Evolutionary conservation across 2,113 vertebrate species (phyloP), one percentile per base, ranked within the genome.

Genomic region (Alosa alosa): DNA sequence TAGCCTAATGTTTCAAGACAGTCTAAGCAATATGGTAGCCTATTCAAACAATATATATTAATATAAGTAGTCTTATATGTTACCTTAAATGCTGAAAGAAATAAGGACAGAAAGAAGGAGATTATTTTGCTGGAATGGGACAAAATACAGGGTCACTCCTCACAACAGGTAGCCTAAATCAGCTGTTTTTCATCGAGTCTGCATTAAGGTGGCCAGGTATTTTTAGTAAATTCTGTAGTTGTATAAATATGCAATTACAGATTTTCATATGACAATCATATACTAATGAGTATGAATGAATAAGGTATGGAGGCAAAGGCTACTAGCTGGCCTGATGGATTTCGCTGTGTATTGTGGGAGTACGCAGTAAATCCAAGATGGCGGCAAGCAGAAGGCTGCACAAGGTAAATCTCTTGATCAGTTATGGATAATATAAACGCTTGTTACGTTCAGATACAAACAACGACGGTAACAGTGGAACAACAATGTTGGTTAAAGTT

Each of bases 311-410:
- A 60, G 20, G 18, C 55, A 60, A 22, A 18, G 18, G 5, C 20
- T 20, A 6, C 18, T 60, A 60, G 55, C 20, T 60, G 55, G 18
- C 55, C 31, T 78, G 25, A 78, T 36, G 72, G 72, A 39, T 78
- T 36, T 78, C 72, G 72, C 92, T 83, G 93, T 94, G 95, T 93
- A 96, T 94, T 95, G 90, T 96, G 96, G 95, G 95, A 90, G 93
- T 90, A 92, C 89, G 83, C 90, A 94, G 93, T 92, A 95, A 92
- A 94, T 93, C 92, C 95, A 96, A 96, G 95, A 96, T 96, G 96
- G 95, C 95, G 95, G 96, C 95, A 94, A 96, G 96, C 95, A 96
- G 94, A 94, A 95, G 96, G 95, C 95, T 96, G 93, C 95, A 95
- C 92, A 96, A 96, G 96, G 96, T 96, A 96, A 95, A 92, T 91